These are phyloP conservation scores for Rhorus exstirpatorius DNA, from an alignment of 2,888 invertebrate genomes.

Conservation along the genomic window DNA sequence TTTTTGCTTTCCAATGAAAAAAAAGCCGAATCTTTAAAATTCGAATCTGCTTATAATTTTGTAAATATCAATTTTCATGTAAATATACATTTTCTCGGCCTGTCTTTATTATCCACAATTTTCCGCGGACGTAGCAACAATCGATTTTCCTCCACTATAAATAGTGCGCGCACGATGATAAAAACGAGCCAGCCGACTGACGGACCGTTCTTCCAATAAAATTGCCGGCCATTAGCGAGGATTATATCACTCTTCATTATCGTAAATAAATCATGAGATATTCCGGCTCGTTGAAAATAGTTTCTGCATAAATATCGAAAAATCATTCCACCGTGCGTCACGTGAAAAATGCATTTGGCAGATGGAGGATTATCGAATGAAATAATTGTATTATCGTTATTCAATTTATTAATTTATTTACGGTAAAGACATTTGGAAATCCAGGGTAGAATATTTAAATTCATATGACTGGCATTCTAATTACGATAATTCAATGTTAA, in stretches of 20 bases:
- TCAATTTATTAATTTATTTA: not conserved
- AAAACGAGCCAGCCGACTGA: conserved; percentile 10
- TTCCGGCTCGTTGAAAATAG: conserved; percentile 39
- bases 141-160: conserved; percentile 58
- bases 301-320: conserved; percentile 7
- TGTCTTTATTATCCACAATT: not conserved
- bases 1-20: no score
- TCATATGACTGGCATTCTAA: no score
- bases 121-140: conserved; percentile 30
- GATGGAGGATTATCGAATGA: not conserved
- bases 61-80: conserved; percentile 12
- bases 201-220: conserved; percentile 53
- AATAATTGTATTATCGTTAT: not conserved
- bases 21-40: no score
- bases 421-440: no score
- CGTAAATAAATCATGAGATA: conserved; percentile 48
- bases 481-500: no score
- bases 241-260: conserved; percentile 56
- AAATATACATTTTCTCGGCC: not conserved
- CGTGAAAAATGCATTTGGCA: not conserved
- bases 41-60: no score
- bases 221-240: conserved; percentile 1
- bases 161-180: conserved; percentile 19
- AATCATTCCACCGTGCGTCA: not conserved
- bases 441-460: no score